Evolutionary conservation across 2,888 invertebrate species (phyloP).

Genomic region (Lasius fuliginosus): DNA sequence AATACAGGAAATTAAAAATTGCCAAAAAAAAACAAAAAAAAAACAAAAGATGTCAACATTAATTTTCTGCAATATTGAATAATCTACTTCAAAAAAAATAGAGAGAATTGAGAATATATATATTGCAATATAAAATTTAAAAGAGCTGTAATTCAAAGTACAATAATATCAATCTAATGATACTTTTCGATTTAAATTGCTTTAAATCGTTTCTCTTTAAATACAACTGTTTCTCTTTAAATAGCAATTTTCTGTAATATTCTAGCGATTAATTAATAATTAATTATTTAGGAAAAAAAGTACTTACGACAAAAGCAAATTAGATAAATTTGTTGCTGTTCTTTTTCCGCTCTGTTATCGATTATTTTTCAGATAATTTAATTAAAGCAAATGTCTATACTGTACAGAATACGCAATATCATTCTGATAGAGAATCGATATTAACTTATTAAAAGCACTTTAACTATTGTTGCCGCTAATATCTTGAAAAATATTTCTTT

Average conservation of each 20-base stretch:
- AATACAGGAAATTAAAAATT: not conserved
- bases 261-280: not conserved
- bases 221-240: not conserved
- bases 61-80: not conserved
- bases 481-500: not conserved
- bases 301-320: not conserved
- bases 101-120: not conserved
- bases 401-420: not conserved
- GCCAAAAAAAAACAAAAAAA: too few relatives aligned
- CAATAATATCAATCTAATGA: not conserved
- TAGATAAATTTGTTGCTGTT: not conserved
- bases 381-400: not conserved
- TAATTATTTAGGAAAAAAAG: not conserved
- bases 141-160: not conserved
- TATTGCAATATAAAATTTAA: not conserved
- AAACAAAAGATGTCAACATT: not conserved
- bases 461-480: not conserved
- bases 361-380: slow-evolving; percentile 3
- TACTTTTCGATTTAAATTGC: not conserved
- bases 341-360: not conserved
- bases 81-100: not conserved
- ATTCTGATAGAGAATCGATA: not conserved
- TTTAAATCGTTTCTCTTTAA: not conserved
- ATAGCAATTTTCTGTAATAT: not conserved
- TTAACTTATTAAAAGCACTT: too few relatives aligned